phyloP scores from a whole-genome alignment of 2,113 vertebrate species.

The Myrmecobius fasciatus region DNA sequence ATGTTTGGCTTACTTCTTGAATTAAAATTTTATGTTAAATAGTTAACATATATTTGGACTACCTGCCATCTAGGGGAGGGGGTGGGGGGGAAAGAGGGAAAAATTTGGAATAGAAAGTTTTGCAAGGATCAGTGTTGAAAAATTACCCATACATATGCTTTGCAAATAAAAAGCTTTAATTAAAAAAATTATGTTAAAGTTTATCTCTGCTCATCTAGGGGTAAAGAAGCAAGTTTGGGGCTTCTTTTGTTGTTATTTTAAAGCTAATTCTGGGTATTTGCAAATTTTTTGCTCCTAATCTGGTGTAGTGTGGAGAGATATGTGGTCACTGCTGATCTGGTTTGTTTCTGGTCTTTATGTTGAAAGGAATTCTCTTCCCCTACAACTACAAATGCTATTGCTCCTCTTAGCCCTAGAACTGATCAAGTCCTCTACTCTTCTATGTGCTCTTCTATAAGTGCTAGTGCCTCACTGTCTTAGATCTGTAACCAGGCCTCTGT shows the following conservation, averaged over 20 bases:
- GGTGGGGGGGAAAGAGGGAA: too few relatives aligned
- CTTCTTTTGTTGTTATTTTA: not conserved
- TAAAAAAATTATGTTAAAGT: not conserved
- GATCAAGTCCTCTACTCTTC: not conserved
- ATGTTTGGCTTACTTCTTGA: not conserved
- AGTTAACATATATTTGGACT: too few relatives aligned
- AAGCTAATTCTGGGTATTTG: not conserved
- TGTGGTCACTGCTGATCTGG: not conserved
- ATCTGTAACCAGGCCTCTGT: not conserved
- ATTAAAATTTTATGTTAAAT: not conserved
- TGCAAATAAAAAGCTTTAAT: too few relatives aligned
- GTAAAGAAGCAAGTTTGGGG: not conserved
- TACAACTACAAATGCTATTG: not conserved
- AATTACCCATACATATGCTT: too few relatives aligned
- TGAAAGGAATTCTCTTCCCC: not conserved
- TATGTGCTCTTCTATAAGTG: not conserved
- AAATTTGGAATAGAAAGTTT: too few relatives aligned
- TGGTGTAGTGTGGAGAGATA: not conserved
- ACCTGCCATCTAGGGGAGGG: too few relatives aligned
- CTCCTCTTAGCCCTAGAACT: not conserved
- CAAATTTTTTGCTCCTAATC: not conserved
- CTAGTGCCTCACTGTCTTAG: not conserved
- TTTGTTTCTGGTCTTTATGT: not conserved
- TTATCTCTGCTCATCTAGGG: not conserved
- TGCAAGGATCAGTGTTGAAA: too few relatives aligned